Percentiles rank a stretch among this genome's conserved stretches.
phyloP scores from a whole-genome alignment of 2,113 vertebrate genomes.

The Hippocampus barbouri region DNA sequence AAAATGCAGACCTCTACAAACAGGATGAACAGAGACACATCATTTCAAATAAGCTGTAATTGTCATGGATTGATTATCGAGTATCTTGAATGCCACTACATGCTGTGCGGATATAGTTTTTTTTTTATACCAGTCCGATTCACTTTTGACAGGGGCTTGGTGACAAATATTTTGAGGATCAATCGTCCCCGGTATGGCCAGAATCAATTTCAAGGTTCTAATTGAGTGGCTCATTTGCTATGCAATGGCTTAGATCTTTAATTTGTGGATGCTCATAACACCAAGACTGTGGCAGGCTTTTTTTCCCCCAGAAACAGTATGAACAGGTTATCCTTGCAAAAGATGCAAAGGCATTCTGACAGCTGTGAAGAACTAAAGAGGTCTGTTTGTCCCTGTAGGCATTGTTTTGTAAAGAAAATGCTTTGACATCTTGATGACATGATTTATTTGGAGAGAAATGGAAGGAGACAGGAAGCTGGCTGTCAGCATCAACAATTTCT shows the following conservation, averaged over 20 bases:
- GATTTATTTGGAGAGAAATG: slow-evolving; percentile 51
- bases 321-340: slow-evolving; percentile 47
- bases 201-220: slow-evolving; percentile 71
- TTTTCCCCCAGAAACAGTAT: slow-evolving; percentile 38
- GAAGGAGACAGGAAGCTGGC: slow-evolving; percentile 47
- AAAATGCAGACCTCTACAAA: background rate
- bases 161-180: slow-evolving; percentile 64
- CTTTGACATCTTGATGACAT: slow-evolving; percentile 55
- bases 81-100: slow-evolving; percentile 14
- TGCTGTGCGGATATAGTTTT: slow-evolving; percentile 31
- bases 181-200: slow-evolving; percentile 68
- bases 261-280: slow-evolving; percentile 67
- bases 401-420: slow-evolving; percentile 57
- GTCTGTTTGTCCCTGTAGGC: slow-evolving; percentile 60
- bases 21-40: background rate
- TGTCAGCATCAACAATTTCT: slow-evolving; percentile 49
- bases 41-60: slow-evolving; percentile 24
- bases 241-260: slow-evolving; percentile 61
- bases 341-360: slow-evolving; percentile 63
- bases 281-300: slow-evolving; percentile 54
- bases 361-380: slow-evolving; percentile 65
- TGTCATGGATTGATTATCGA: slow-evolving; percentile 19
- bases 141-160: slow-evolving; percentile 51
- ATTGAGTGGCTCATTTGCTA: slow-evolving; percentile 67
- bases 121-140: slow-evolving; percentile 44